These are phyloP conservation scores for Stenolophus ochropezus DNA, from an alignment of 2,888 invertebrate species.

Conservation along the genomic window DNA sequence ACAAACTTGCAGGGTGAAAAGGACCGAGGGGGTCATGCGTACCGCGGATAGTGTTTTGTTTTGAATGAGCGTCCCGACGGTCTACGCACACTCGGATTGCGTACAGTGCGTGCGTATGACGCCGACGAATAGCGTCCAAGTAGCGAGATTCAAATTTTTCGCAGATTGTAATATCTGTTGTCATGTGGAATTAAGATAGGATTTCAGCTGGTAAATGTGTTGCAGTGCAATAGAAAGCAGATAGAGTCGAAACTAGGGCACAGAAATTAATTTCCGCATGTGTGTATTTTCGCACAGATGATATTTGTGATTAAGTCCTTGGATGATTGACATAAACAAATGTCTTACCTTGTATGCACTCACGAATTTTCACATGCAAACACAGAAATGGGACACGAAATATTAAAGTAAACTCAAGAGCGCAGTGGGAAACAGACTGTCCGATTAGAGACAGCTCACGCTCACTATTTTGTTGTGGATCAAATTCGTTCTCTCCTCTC, in stretches of 20 bases:
- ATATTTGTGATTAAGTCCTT: slow-evolving; percentile 51
- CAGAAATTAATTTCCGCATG: slow-evolving; percentile 53
- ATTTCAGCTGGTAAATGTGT: neutral
- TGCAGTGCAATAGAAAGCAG: slow-evolving; percentile 56
- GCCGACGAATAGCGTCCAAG: slow-evolving; percentile 55
- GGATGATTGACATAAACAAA: slow-evolving; percentile 68
- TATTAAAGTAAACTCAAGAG: slow-evolving; percentile 70
- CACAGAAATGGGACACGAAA: slow-evolving; percentile 67
- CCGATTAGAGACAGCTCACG: slow-evolving; percentile 72
- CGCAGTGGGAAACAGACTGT: slow-evolving; percentile 73
- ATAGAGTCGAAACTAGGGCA: slow-evolving; percentile 59
- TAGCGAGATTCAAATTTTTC: slow-evolving; percentile 55
- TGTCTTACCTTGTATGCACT: slow-evolving; percentile 70
- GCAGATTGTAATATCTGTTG: slow-evolving; percentile 1
- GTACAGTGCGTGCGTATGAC: slow-evolving; percentile 44
- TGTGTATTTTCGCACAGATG: slow-evolving; percentile 55
- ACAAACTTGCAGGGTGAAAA: neutral
- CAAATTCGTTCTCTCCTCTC: slow-evolving; percentile 75
- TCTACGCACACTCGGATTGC: slow-evolving; percentile 55
- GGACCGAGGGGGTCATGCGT: neutral
- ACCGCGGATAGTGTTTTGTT: slow-evolving; percentile 49
- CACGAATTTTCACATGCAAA: slow-evolving; percentile 67
- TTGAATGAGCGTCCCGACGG: slow-evolving; percentile 57
- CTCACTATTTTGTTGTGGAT: slow-evolving; percentile 75
- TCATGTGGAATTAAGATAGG: slow-evolving; percentile 1